Conservation (phyloP, 92 coral and sea anemone species). For the Plumapathes pennacea region DNA sequence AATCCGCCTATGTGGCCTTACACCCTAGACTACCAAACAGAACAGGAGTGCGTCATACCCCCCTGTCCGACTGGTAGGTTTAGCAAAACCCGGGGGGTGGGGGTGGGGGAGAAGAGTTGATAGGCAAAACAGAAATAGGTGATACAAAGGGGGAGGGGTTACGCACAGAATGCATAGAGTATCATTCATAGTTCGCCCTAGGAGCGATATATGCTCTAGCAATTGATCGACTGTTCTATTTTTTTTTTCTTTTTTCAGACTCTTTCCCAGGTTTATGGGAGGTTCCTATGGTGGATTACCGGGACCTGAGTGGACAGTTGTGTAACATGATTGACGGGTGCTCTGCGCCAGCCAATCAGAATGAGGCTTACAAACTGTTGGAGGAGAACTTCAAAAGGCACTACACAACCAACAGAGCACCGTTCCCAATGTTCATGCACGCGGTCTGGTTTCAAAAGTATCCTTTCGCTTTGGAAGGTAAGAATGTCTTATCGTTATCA, state of each 20-base stretch:
- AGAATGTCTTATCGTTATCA: slow-evolving; percentile 2
- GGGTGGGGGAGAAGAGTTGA: no score
- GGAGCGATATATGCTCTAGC: neutral
- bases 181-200: no score
- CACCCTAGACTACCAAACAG: slow-evolving; percentile 51
- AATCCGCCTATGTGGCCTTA: slow-evolving; percentile 70
- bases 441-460: slow-evolving; percentile 64
- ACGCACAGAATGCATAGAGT: no score
- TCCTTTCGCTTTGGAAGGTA: slow-evolving; percentile 42
- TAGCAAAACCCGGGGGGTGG: no score
- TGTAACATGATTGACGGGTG: slow-evolving; percentile 61
- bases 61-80: slow-evolving; percentile 67
- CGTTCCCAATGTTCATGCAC: slow-evolving; percentile 73
- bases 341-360: slow-evolving; percentile 26
- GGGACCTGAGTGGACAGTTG: slow-evolving; percentile 12
- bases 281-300: slow-evolving; percentile 65
- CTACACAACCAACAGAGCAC: slow-evolving; percentile 62
- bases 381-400: slow-evolving; percentile 47
- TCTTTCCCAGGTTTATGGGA: slow-evolving; percentile 77
- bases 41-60: slow-evolving; percentile 49
- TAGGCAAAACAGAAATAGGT: no score
- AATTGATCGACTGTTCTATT: neutral
- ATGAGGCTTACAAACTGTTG: slow-evolving; percentile 45
- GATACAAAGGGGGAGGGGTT: no score
- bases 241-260: slow-evolving; percentile 15